phyloP scores from a whole-genome alignment of 2,797 vertebrate genomes.

The Darevskia mixta region DNA sequence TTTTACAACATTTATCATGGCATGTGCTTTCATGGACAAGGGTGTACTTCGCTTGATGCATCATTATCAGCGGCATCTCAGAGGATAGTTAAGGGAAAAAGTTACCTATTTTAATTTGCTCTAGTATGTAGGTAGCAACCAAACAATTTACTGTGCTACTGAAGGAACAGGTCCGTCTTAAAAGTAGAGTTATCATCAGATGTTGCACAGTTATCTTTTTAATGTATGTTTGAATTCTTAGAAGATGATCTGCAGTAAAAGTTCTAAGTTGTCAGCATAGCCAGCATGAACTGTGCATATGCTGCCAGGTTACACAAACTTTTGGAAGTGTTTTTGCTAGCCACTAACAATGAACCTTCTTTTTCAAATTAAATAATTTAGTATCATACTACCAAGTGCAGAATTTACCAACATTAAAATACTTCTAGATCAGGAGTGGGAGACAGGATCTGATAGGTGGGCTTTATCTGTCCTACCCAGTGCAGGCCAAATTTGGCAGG shows the following conservation, averaged over 20 bases:
- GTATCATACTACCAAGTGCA: constrained; percentile 6
- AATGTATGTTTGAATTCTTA: no score
- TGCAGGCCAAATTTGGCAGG: no score
- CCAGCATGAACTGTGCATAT: background rate
- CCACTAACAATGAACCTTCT: background rate
- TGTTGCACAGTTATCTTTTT: no score
- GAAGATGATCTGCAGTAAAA: background rate
- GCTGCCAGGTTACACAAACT: background rate
- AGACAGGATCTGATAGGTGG: no score
- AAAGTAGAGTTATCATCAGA: no score
- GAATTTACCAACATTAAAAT: constrained; percentile 1
- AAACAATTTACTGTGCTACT: background rate
- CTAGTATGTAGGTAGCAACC: background rate
- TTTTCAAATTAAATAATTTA: background rate
- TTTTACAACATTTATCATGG: background rate
- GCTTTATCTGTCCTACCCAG: no score
- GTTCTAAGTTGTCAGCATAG: no score
- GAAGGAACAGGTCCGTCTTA: background rate
- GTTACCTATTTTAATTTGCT: background rate
- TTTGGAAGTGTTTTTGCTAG: background rate
- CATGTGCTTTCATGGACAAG: background rate
- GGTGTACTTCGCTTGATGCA: background rate
- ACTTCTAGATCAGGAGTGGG: background rate
- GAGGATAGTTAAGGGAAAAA: no score
- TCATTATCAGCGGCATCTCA: no score